A percentile compares a stretch with the other conserved stretches of the same genome.
Evolutionary conservation across 1,140 invertebrate species (phyloP).

Genomic region (Drosophila sechellia): DNA sequence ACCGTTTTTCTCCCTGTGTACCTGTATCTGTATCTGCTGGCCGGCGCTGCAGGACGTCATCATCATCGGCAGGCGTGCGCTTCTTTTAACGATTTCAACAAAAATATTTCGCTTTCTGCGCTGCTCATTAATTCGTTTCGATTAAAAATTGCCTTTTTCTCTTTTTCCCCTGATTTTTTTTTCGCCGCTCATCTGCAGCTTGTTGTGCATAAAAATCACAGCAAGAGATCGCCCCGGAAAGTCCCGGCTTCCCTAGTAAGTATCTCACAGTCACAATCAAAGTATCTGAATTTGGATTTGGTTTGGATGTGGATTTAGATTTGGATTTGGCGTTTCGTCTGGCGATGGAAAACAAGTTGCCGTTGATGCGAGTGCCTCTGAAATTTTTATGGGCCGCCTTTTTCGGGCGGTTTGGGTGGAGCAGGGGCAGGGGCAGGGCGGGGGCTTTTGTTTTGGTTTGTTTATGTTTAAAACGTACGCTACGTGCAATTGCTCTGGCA

Average conservation of each 20-base stretch:
- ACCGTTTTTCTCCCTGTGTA: not conserved
- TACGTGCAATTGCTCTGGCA: slow-evolving; percentile 77
- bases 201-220: slow-evolving; percentile 83
- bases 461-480: slow-evolving; percentile 75
- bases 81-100: slow-evolving; percentile 80
- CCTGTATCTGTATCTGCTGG: slow-evolving; percentile 32
- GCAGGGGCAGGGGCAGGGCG: slow-evolving; percentile 3
- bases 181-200: slow-evolving; percentile 68
- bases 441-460: slow-evolving; percentile 54
- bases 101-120: slow-evolving; percentile 71
- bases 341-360: slow-evolving; percentile 75
- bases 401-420: slow-evolving; percentile 19
- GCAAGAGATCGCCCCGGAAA: slow-evolving; percentile 51
- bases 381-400: slow-evolving; percentile 63
- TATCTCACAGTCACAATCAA: slow-evolving; percentile 19
- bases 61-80: slow-evolving; percentile 73
- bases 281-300: slow-evolving; percentile 23
- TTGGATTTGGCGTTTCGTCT: slow-evolving; percentile 66
- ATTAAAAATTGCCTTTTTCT: slow-evolving; percentile 72
- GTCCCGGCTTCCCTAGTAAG: slow-evolving; percentile 14
- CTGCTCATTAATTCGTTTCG: slow-evolving; percentile 80
- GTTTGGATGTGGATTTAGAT: slow-evolving; percentile 25
- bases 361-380: slow-evolving; percentile 64
- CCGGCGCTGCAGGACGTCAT: slow-evolving; percentile 74
- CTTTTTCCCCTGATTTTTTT: slow-evolving; percentile 35